A percentile compares a stretch with the other conserved stretches of the same genome.
Conservation (phyloP, 2,888 invertebrate genomes). For the Catocala sponsa region DNA sequence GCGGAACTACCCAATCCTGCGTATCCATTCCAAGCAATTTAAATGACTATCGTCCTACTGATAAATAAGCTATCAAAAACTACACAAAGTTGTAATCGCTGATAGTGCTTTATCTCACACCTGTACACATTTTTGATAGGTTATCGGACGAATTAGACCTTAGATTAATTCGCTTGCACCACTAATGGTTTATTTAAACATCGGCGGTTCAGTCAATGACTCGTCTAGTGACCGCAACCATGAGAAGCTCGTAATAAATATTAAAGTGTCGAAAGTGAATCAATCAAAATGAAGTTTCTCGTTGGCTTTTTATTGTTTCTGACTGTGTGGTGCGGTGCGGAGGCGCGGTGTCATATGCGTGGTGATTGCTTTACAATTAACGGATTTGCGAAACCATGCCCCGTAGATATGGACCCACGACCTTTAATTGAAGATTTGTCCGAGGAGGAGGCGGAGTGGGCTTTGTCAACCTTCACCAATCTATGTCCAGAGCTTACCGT, state of each 20-base stretch:
- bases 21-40: slow-evolving; percentile 30
- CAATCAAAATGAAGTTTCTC: slow-evolving; percentile 58
- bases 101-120: slow-evolving; percentile 65
- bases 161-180: slow-evolving; percentile 50
- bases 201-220: slow-evolving; percentile 18
- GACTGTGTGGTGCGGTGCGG: slow-evolving; percentile 59
- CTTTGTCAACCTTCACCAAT: slow-evolving; percentile 72
- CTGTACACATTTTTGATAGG: slow-evolving; percentile 73
- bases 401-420: slow-evolving; percentile 57
- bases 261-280: slow-evolving; percentile 21
- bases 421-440: slow-evolving; percentile 63
- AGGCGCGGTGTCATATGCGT: slow-evolving; percentile 70
- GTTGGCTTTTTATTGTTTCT: slow-evolving; percentile 50
- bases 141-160: slow-evolving; percentile 62
- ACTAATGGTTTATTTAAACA: slow-evolving; percentile 44
- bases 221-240: slow-evolving; percentile 17
- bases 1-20: slow-evolving; percentile 54
- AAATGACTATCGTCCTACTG: slow-evolving; percentile 24
- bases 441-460: slow-evolving; percentile 67
- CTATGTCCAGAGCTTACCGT: slow-evolving; percentile 89
- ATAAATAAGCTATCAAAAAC: slow-evolving; percentile 25
- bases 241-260: slow-evolving; percentile 21
- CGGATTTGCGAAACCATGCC: slow-evolving; percentile 66
- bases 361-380: slow-evolving; percentile 63
- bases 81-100: slow-evolving; percentile 38